Conservation (phyloP, 2,888 invertebrate species). For the Hecatera dysodea region DNA sequence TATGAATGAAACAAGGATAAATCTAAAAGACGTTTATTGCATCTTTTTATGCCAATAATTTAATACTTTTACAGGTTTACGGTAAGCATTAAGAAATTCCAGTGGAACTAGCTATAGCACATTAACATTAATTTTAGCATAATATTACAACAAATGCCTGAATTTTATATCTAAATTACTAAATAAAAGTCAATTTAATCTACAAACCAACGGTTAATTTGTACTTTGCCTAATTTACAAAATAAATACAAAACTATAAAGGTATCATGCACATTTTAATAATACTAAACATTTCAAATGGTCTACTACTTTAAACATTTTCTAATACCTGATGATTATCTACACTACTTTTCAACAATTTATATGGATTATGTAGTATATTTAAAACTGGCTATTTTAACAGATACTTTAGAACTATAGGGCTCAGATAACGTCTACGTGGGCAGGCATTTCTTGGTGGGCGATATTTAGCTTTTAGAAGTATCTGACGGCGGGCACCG, state of each 20-base stretch:
- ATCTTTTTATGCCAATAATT: slow-evolving; percentile 58
- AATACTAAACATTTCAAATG: slow-evolving; percentile 42
- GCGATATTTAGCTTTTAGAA: slow-evolving; percentile 64
- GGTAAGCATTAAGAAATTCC: slow-evolving; percentile 19
- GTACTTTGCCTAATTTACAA: slow-evolving; percentile 51
- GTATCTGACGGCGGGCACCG: slow-evolving; percentile 71
- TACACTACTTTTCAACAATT: slow-evolving; percentile 52
- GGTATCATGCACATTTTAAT: slow-evolving; percentile 17
- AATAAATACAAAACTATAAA: slow-evolving; percentile 8
- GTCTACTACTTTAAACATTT: slow-evolving; percentile 45
- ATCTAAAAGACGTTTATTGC: slow-evolving; percentile 71
- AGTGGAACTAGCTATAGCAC: neutral
- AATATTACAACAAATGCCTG: neutral
- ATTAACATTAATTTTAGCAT: slow-evolving; percentile 2
- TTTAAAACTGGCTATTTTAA: slow-evolving; percentile 45
- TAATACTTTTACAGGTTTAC: slow-evolving; percentile 39
- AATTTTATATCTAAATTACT: slow-evolving; percentile 17
- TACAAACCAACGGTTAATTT: slow-evolving; percentile 45
- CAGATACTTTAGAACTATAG: slow-evolving; percentile 44
- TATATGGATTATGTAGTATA: slow-evolving; percentile 38
- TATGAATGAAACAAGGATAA: slow-evolving; percentile 56
- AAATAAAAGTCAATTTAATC: slow-evolving; percentile 37
- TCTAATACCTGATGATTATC: slow-evolving; percentile 22
- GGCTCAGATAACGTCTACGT: slow-evolving; percentile 44
- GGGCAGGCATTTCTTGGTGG: slow-evolving; percentile 60